Conservation (phyloP, 2,797 vertebrate genomes). For the Carduelis carduelis region DNA sequence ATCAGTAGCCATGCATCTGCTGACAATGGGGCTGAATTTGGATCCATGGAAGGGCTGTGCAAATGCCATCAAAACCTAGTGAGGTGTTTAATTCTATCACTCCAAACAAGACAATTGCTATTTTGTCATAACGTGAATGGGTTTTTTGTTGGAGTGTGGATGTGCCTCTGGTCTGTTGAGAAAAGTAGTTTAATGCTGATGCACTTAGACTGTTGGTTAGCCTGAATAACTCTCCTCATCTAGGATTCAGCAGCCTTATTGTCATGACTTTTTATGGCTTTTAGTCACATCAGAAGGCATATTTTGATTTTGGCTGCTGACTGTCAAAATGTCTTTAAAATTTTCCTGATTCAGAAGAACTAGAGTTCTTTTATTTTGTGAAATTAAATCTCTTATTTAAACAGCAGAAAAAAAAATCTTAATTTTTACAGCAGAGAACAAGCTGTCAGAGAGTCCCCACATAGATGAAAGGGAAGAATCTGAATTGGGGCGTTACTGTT, state of each 20-base stretch:
- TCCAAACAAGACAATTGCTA: background rate
- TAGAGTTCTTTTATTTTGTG: background rate
- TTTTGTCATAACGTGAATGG: fast-evolving
- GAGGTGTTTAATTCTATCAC: background rate
- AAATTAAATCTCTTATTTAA: background rate
- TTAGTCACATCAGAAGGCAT: background rate
- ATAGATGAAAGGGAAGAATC: background rate
- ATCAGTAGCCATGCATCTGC: background rate
- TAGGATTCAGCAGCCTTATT: background rate
- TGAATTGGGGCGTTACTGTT: background rate
- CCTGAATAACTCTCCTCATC: background rate
- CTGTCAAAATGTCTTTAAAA: background rate
- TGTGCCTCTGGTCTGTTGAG: background rate
- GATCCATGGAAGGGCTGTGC: background rate
- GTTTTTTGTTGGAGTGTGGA: background rate
- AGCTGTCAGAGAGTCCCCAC: background rate
- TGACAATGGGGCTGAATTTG: background rate
- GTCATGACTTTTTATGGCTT: background rate
- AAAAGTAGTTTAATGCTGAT: background rate
- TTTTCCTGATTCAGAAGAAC: background rate
- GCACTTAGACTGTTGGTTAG: background rate
- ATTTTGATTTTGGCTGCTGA: background rate
- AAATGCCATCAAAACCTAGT: background rate
- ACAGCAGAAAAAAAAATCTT: background rate
- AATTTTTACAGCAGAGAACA: background rate